phyloP scores from a whole-genome alignment of 1,140 invertebrate species.

The Cataglyphis hispanica region DNA sequence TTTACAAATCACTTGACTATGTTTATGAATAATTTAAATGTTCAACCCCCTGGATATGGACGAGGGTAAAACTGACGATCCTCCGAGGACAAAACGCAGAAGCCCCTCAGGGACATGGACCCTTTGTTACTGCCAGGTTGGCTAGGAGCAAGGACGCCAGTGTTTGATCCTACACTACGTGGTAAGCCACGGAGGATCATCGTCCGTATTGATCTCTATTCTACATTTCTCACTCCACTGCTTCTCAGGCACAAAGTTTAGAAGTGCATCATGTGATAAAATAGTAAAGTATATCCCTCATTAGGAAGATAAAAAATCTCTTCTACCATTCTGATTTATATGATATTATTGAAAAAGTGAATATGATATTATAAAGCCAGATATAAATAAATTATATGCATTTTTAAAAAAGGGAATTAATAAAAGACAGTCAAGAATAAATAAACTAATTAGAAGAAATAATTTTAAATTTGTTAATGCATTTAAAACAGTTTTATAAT shows the following conservation, averaged over 20 bases:
- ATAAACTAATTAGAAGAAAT: not conserved
- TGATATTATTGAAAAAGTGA: not conserved
- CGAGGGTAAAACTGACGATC: conserved; percentile 69
- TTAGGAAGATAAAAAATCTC: not conserved
- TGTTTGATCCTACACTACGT: conserved; percentile 71
- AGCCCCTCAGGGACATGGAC: conserved; percentile 67
- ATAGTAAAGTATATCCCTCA: conserved; percentile 7
- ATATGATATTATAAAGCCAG: not conserved
- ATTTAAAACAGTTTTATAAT: not conserved
- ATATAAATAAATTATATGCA: not conserved
- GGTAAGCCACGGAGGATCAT: conserved; percentile 70
- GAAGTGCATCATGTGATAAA: conserved; percentile 6
- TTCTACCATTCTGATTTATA: not conserved
- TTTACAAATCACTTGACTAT: conserved; percentile 80
- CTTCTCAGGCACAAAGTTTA: conserved; percentile 47
- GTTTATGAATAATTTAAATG: conserved; percentile 83
- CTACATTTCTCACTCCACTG: conserved; percentile 49
- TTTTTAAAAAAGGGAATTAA: not conserved
- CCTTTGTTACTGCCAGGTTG: conserved; percentile 73
- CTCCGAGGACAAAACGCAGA: conserved; percentile 72
- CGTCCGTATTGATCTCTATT: conserved; percentile 69
- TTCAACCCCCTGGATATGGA: conserved; percentile 74
- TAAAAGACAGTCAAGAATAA: not conserved
- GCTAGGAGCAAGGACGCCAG: conserved; percentile 62
- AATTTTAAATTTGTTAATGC: not conserved